Evolutionary conservation across 53 echinoderm and acorn worm species (phyloP), one percentile per base, ranked within the genome.

Genomic region (Zoroaster sp.): DNA sequence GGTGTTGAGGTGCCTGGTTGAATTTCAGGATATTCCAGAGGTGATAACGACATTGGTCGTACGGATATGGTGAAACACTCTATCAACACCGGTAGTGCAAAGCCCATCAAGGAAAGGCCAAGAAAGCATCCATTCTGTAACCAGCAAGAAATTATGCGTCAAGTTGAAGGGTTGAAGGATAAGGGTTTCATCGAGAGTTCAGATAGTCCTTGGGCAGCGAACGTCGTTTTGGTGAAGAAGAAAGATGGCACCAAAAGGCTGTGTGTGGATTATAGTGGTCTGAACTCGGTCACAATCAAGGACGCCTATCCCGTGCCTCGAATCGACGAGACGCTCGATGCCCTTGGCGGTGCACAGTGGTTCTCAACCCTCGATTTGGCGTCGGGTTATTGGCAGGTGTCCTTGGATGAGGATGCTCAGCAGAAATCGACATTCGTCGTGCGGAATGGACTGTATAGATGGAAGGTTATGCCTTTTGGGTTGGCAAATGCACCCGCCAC

Each of bases 121-220:
- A 34, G 94, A 15, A 69, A 68, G 28, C 89, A 83, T 17, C 91
- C 91, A 21, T 15, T 75, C 4, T 69, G 91, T 4, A 44, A 78
- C 11, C 40, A 88, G 36, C 73, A 67, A 3, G 94, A 94, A 51
- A 89, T 87, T 0, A 40, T 70, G 36, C 23, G 46, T 3, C 71
- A 94, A 49, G 87, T 94, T 0, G 7, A 71, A 14, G 44, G 78
- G 5, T 32, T 94, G 74, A 28, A 92, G 15, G 20, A 66, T 2
- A 45, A 72, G 21, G 87, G 72, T 6, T 46, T 92, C 3, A 75
- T 94, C 12, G 89, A 92, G 63, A 80, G 73, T 2, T 86, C 87
- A 1, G 82, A 63, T 15, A 94, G 91, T 38, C 88, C 94, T 12
- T 94, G 88, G 91, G 83, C 91, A 32, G 34, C 94, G 12, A 81